These are phyloP conservation scores for Halesus radiatus DNA, from an alignment of 1,140 invertebrate species.

Conservation along the genomic window DNA sequence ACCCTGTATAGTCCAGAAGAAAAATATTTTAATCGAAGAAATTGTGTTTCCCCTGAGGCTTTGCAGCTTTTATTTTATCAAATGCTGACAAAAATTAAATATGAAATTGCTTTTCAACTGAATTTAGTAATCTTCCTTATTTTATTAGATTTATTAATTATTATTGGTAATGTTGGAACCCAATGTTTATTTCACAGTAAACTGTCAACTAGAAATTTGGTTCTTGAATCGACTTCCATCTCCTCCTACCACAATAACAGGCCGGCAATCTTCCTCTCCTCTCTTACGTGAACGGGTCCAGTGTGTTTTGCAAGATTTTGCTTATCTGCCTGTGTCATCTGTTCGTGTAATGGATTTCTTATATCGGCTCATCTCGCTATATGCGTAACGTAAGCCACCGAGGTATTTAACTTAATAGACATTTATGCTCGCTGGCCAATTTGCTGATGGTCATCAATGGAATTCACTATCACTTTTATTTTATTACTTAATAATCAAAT, in stretches of 20 bases:
- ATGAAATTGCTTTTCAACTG: no score
- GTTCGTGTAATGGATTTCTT: slow-evolving; percentile 47
- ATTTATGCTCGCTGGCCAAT: slow-evolving; percentile 1
- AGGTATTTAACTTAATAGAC: slow-evolving; percentile 4
- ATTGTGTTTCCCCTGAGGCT: no score
- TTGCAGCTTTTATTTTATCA: no score
- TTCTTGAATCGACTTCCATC: not conserved
- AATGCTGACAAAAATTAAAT: no score
- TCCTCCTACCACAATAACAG: slow-evolving; percentile 27
- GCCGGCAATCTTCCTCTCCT: slow-evolving; percentile 17
- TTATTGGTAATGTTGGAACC: no score
- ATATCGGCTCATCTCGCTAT: slow-evolving; percentile 40
- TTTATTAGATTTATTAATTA: no score
- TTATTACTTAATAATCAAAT: not conserved
- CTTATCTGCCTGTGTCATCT: slow-evolving; percentile 47
- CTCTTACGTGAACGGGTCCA: slow-evolving; percentile 11
- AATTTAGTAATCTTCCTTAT: no score
- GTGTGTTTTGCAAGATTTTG: slow-evolving; percentile 37
- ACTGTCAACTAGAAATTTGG: no score
- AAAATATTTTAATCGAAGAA: no score
- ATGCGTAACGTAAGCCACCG: slow-evolving; percentile 22
- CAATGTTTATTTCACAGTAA: no score
- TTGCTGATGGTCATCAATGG: slow-evolving; percentile 21
- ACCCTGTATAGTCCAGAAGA: no score
- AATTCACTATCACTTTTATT: not conserved